Evolutionary conservation across 2,113 vertebrate species (phyloP).

Genomic region (Phycodurus eques): DNA sequence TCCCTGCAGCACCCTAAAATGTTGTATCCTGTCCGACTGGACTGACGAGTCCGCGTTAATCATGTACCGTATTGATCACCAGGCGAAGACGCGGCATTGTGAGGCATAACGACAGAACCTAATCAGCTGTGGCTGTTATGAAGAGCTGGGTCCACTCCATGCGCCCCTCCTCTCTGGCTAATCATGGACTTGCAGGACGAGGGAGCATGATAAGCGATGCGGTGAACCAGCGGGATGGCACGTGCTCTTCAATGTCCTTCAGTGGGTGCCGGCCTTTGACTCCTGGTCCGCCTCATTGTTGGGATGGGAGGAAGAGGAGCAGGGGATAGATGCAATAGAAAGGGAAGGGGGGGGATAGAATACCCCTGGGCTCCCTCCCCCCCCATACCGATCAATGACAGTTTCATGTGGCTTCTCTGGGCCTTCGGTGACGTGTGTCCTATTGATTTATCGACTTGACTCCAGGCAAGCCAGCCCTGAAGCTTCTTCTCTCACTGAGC

Average conservation of each 20-base stretch:
- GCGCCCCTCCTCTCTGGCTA: background rate
- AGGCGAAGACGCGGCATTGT: constrained; percentile 54
- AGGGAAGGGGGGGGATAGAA: constrained; percentile 34
- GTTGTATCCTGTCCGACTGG: background rate
- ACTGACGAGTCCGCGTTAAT: constrained; percentile 57
- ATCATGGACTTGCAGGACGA: constrained; percentile 15
- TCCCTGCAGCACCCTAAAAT: background rate
- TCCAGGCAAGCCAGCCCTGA: constrained; percentile 69
- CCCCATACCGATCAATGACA: constrained; percentile 81
- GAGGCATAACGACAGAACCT: constrained; percentile 35
- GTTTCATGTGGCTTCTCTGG: constrained; percentile 79
- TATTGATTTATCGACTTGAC: constrained; percentile 81
- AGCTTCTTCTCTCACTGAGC: constrained; percentile 67
- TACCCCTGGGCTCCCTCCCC: constrained; percentile 63
- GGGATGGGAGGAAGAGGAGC: constrained; percentile 9
- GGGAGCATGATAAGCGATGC: constrained; percentile 5
- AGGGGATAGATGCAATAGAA: constrained; percentile 33
- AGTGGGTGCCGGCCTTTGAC: constrained; percentile 67
- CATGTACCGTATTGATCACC: constrained; percentile 62
- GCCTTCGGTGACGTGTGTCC: constrained; percentile 78
- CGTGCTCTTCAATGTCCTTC: constrained; percentile 57
- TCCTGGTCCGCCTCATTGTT: constrained; percentile 48
- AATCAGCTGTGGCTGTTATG: constrained; percentile 51
- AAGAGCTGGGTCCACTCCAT: constrained; percentile 7
- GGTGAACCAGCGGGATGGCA: constrained; percentile 42